Evolutionary conservation across 2,888 invertebrate genomes (phyloP), one percentile per base, ranked within the genome.

Genomic region (Anaspis maculata): DNA sequence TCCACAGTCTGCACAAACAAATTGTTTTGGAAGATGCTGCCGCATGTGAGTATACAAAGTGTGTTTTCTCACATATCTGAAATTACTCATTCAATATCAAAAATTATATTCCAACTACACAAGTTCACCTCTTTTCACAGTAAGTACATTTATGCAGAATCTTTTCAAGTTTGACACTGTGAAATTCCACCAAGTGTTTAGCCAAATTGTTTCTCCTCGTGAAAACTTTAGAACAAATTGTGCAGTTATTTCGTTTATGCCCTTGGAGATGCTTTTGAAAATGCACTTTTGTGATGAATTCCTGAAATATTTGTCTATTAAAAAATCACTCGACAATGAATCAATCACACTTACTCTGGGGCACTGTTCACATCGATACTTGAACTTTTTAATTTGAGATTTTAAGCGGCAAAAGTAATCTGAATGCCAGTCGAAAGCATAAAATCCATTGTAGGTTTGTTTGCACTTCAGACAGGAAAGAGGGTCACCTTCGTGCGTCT

Each of bases 201-300:
- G 56, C 56, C 9, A 63, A 42, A 28, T 62, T 56, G 32, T 56
- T 56, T 13, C 57, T 47, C 12, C 55, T 41, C 1, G 63, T 60
- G 33, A 63, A 56, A 30, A 58, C 57, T 15, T 54, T 54, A 32
- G 50, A 55, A 35, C 63, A 63, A 30, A 57, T 54, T 3, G 54
- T 47, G 26, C 63, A 63, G 35, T 62, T 60, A 34, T 63, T 63
- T 22, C 59, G 51, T 23, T 56, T 52, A 34, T 62, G 63, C 2
- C 62, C 61, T 38, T 59, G 56, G 34, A 59, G 35, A 31, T 63
- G 63, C n/a, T n/a, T n/a, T n/a, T n/a, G n/a, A n/a, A n/a, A n/a
- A n/a, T n/a, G n/a, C n/a, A n/a, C n/a, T 42, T 59, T 58, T 23
- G 57, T 56, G 15, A 46, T 45, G 15, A 61, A 62, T 25, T 52